Base-by-base conservation (phyloP, 2,113 vertebrate genomes). In the Colinus virginianus region DNA sequence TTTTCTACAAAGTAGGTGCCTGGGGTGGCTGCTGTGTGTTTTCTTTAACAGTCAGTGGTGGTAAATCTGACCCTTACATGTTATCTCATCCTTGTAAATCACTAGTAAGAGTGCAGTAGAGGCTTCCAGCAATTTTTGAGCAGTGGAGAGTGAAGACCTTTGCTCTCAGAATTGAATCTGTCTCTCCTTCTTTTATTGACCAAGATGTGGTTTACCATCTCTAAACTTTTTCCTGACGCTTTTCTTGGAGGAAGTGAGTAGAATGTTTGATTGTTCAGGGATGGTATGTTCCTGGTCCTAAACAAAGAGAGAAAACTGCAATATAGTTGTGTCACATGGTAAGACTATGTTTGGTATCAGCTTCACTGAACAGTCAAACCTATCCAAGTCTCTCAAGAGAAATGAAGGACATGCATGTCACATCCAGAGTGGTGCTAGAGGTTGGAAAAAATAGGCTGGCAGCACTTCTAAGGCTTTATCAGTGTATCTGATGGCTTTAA, bases 261-360 rank as follows among this genome's bases (percentile, higher is more conserved):
- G 40, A 0, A 0, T 13, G 7, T n/a, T 18, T 76, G 34, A 3
- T 48, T 59, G 55, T 53, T 76, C 0, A 2, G 30, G 11, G 8
- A 14, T 45, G 26, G 2, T 40, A 12, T 0, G 1, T 32, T 66
- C 46, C 17, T 62, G 36, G 7, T 20, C 7, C 7, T 13, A 17
- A 66, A 55, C 0, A 4, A 36, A 28, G 21, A 62, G 40, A 43
- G 58, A 55, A 59, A 26, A 15, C 6, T 34, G 13, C 13, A 3
- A 3, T 26, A 56, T 22, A 45, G 15, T 42, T 56, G 28, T 6
- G 9, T 34, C 26, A 9, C 22, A 13, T 14, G 38, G 8, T 32
- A 40, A 46, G 38, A 25, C 18, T 32, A 7, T 16, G 9, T 62
- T 58, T 49, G 23, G 7, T 63, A 9, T 43, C 40, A 26, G 42